Evolutionary conservation across 2,888 invertebrate genomes (phyloP), one percentile per base, ranked within the genome.

Genomic region (Piscicola geometra): DNA sequence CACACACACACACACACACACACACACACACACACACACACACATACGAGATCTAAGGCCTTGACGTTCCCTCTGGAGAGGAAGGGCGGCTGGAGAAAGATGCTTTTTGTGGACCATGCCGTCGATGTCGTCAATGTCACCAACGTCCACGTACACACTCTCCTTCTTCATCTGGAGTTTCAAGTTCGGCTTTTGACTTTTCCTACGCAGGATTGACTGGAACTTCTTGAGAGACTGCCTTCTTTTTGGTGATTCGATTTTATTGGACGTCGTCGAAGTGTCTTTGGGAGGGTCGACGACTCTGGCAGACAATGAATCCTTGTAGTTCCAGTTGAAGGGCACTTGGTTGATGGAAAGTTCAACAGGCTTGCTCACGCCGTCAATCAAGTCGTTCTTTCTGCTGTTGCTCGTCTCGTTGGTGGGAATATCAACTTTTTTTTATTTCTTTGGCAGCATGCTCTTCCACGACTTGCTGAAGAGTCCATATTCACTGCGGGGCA

Each of bases 31-130:
- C 12, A 21, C 9, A 56, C 5, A 5, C 25, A 25, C 15, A n/a
- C n/a, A 56, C 21, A 56, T 56, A 73, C 64, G 47, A 15, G 52
- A 5, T 64, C 64, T 1, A 52, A 73, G 36, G 30, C 64, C 73
- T 36, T 73, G 33, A 1, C 56, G 73, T 64, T 73, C 73, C 12
- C 28, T 56, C 33, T 73, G 73, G 3, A 73, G 28, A 21, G 73
- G 36, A 56, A 73, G 56, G 33, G 73, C 73, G 30, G 36, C 60
- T n/a, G 73, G 73, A 30, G 64, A 64, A 64, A 73, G 33, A 30
- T 73, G 52, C 36, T 56, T 56, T 35, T 73, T 56, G 64, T 73
- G 32, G 32, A 73, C 64, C 33, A 73, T 3, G 18, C 25, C 28
- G 32, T 73, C 73, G 15, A 73, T n/a, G 5, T 35, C 41, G n/a